A percentile compares a stretch with the other conserved stretches of the same genome.
Conservation (phyloP, 1,140 invertebrate species). For the Rhyzopertha dominica region DNA sequence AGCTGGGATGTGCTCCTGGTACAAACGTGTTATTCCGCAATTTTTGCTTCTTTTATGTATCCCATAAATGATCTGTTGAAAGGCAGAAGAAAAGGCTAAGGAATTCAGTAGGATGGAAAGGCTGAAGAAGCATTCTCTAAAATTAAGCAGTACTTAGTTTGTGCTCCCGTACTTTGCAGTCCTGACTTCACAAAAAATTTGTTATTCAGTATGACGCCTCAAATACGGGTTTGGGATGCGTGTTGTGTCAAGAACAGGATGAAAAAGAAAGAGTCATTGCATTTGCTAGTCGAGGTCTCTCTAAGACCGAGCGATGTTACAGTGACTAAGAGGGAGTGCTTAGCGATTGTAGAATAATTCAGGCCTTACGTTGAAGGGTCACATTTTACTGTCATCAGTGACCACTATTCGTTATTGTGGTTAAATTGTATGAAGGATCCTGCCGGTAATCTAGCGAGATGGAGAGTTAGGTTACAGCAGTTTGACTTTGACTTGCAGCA, state of each 20-base stretch:
- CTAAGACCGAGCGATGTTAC: constrained; percentile 16
- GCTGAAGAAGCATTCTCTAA: constrained; percentile 10
- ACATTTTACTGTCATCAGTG: constrained; percentile 11
- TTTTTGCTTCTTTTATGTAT: constrained; percentile 37
- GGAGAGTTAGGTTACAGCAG: no score
- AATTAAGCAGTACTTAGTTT: constrained; percentile 12
- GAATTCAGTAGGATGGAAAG: constrained; percentile 20
- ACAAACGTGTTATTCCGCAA: constrained; percentile 44
- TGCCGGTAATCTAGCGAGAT: no score
- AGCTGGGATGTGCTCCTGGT: constrained; percentile 44
- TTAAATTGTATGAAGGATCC: no score
- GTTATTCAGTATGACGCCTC: constrained; percentile 32
- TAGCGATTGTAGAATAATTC: constrained; percentile 19
- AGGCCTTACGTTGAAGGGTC: constrained; percentile 16
- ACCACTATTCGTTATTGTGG: no score
- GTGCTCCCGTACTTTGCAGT: constrained; percentile 27
- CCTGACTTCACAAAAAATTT: constrained; percentile 28
- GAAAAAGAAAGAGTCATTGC: constrained; percentile 45
- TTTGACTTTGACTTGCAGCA: no score
- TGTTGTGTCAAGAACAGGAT: constrained; percentile 27
- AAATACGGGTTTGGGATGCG: constrained; percentile 26
- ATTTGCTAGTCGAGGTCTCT: constrained; percentile 47
- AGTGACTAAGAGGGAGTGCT: constrained; percentile 17
- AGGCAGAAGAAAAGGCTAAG: constrained; percentile 27
- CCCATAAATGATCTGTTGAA: constrained; percentile 41